Conservation (phyloP, 2,888 invertebrate genomes). For the Mycalesis mineus region DNA sequence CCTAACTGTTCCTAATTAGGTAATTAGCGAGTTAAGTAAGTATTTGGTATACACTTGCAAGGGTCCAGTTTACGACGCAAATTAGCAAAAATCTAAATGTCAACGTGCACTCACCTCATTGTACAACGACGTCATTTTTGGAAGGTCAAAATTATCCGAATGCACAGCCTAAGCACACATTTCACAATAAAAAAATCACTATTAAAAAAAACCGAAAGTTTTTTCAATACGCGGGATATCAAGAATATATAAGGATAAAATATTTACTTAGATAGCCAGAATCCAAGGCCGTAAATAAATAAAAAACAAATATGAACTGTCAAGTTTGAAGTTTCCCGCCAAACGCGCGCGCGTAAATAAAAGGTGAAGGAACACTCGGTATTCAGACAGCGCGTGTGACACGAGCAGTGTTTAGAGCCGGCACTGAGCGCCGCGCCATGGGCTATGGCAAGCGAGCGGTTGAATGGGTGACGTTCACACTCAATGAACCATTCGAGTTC, state of each 20-base stretch:
- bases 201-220: too few relatives aligned
- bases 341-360: constrained; percentile 46
- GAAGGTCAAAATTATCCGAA: constrained; percentile 44
- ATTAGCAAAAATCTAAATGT: constrained; percentile 67
- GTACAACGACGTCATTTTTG: constrained; percentile 69
- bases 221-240: too few relatives aligned
- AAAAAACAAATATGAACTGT: constrained; percentile 29
- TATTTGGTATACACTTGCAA: constrained; percentile 30
- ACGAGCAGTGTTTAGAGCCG: constrained; percentile 70
- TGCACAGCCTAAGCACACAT: constrained; percentile 65
- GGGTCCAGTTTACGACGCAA: constrained; percentile 44
- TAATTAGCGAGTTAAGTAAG: constrained; percentile 9
- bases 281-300: background rate
- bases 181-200: constrained; percentile 39
- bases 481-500: constrained; percentile 75
- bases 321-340: constrained; percentile 64
- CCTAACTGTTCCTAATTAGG: background rate
- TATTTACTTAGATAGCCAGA: too few relatives aligned
- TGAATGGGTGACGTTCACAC: constrained; percentile 67
- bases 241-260: too few relatives aligned
- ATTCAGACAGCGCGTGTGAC: constrained; percentile 69
- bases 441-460: constrained; percentile 37
- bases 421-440: constrained; percentile 58
- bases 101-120: constrained; percentile 72
- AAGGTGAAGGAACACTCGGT: constrained; percentile 45